Evolutionary conservation across 2,113 vertebrate genomes (phyloP).

Genomic region (Tor tambroides): DNA sequence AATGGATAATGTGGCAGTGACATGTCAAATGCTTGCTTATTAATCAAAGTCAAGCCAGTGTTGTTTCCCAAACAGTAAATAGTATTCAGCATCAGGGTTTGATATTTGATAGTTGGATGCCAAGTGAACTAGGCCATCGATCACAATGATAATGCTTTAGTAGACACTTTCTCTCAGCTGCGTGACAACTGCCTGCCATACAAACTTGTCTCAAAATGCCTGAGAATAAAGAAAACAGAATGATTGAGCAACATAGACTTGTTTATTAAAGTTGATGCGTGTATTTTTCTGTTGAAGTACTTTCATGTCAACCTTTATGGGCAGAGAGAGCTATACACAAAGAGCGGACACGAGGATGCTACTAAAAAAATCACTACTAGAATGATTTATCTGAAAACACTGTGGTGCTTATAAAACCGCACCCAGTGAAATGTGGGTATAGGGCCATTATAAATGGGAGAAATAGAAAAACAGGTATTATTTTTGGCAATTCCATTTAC

Average conservation of each 20-base stretch:
- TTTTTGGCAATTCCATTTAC: not conserved
- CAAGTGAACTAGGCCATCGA: constrained; percentile 34
- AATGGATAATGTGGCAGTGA: constrained; percentile 13
- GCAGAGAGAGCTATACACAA: not conserved
- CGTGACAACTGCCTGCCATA: constrained; percentile 26
- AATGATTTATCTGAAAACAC: not conserved
- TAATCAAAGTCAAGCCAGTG: constrained; percentile 23
- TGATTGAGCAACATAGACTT: not conserved
- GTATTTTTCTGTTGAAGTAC: not conserved
- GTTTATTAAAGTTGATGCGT: constrained; percentile 4
- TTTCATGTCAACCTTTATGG: not conserved
- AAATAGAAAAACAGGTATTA: not conserved
- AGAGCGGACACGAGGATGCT: not conserved
- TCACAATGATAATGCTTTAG: constrained; percentile 38
- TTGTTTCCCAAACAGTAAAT: constrained; percentile 6
- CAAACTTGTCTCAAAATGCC: not conserved
- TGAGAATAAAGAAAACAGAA: constrained; percentile 20
- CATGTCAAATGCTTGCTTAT: constrained; percentile 35
- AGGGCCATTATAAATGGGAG: not conserved
- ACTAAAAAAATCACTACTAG: not conserved
- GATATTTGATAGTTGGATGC: constrained; percentile 22
- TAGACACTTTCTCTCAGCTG: constrained; percentile 26
- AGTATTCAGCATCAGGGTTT: constrained; percentile 14
- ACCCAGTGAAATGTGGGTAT: not conserved
- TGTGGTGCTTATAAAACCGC: not conserved